These are phyloP conservation scores for Gymnoscopelus braueri DNA, from an alignment of 2,797 vertebrate species.

Conservation along the genomic window DNA sequence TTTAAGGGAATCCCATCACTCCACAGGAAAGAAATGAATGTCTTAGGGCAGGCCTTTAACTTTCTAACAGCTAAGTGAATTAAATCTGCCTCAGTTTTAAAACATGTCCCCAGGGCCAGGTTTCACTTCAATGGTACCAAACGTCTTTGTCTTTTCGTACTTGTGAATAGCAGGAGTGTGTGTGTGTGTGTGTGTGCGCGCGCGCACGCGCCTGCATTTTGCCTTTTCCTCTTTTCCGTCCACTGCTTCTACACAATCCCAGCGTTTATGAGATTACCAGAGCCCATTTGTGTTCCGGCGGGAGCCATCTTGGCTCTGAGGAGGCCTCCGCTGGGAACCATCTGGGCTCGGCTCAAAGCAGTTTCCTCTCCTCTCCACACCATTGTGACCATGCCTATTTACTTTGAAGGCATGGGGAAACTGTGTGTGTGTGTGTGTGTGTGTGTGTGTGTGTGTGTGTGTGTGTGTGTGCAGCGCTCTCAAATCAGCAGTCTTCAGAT, in stretches of 20 bases:
- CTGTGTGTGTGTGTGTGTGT: slow-evolving; percentile 20
- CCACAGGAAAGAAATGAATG: neutral
- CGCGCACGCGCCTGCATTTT: slow-evolving; percentile 26
- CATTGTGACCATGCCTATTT: slow-evolving; percentile 65
- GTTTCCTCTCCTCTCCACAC: slow-evolving; percentile 63
- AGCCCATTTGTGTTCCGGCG: slow-evolving; percentile 80
- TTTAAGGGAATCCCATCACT: neutral
- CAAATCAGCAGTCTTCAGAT: slow-evolving; percentile 21
- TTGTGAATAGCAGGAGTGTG: slow-evolving; percentile 35
- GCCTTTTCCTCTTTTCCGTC: slow-evolving; percentile 53
- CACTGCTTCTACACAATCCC: slow-evolving; percentile 73
- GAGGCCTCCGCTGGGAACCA: slow-evolving; percentile 79
- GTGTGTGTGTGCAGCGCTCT: slow-evolving; percentile 33
- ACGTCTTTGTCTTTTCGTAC: slow-evolving; percentile 59
- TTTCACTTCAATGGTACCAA: slow-evolving; percentile 67
- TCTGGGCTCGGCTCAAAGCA: slow-evolving; percentile 78
- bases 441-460: slow-evolving; percentile 27
- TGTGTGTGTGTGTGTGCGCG: slow-evolving; percentile 15
- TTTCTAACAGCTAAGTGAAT: slow-evolving; percentile 74
- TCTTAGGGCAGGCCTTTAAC: slow-evolving; percentile 25
- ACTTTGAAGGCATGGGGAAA: slow-evolving; percentile 47
- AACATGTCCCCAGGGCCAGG: slow-evolving; percentile 60
- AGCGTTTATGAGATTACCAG: slow-evolving; percentile 80
- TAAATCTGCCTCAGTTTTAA: slow-evolving; percentile 70
- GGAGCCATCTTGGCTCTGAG: slow-evolving; percentile 81